Evolutionary conservation across 2,888 invertebrate species (phyloP), one percentile per base, ranked within the genome.

Genomic region (Tryphoninae sp.): DNA sequence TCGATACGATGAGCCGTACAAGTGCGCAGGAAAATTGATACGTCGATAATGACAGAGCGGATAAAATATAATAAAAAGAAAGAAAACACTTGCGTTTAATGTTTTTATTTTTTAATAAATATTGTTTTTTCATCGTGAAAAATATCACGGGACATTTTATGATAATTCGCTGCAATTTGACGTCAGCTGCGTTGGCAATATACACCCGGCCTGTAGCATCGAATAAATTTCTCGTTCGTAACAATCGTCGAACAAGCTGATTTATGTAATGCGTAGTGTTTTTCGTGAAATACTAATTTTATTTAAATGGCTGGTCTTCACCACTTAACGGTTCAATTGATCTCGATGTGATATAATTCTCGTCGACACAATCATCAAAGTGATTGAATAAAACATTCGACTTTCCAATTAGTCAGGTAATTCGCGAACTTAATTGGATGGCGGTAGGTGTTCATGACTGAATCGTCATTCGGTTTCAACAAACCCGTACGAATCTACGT

Each of bases 331-430:
- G 59, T 42, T 22, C 16, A 49, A 51, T 61, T 68, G 33, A 69
- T 62, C 33, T 13, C 42, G 51, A 51, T 33, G 53, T 61, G 51
- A 62, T 69, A 69, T 75, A 67, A 75, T 67, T 53, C 19, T 40
- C 64, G 16, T 1, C 13, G 11, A n/a, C 45, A 68, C 33, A 68
- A 68, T 55, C 58, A 55, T 23, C 65, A 65, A 58, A 42, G n/a
- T 59, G 58, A 23, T 45, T 71, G 59, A 76, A 69, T 62, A 23
- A 61, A 76, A 62, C 61, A 76, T 69, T 42, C 19, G 13, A 51
- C 16, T 23, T 65, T 73, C 42, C 72, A 71, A 78, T 58, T 55
- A 78, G n/a, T 22, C 64, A 55, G 2, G 65, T 16, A 49, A 78
- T 64, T 55, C 51, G 42, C 11, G 11, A 23, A 78, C 26, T 61